phyloP scores from a whole-genome alignment of 2,113 vertebrate genomes.

The Dolichallabes microphthalmus region DNA sequence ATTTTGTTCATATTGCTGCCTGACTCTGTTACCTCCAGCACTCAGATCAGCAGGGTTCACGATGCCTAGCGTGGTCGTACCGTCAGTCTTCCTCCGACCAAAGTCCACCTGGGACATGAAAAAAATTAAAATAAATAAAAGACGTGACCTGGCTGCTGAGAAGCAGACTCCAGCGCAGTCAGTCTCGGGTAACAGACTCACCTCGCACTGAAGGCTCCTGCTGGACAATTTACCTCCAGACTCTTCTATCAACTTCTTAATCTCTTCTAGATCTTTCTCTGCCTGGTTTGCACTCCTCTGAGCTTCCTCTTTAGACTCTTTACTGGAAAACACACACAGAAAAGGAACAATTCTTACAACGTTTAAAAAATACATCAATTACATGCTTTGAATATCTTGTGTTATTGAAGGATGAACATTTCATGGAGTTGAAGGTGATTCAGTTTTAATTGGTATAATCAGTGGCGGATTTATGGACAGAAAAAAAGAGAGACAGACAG shows the following conservation, averaged over 20 bases:
- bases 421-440: neutral
- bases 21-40: conserved; percentile 76
- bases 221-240: conserved; percentile 90
- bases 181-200: conserved; percentile 53
- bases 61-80: conserved; percentile 89
- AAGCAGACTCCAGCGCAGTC: neutral
- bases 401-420: neutral
- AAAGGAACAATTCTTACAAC: neutral
- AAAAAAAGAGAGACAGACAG: neutral
- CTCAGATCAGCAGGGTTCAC: conserved; percentile 84
- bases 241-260: conserved; percentile 85
- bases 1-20: neutral
- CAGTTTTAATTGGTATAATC: neutral
- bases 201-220: conserved; percentile 82
- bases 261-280: conserved; percentile 88
- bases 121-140: conserved; percentile 40
- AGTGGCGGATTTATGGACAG: too few relatives aligned
- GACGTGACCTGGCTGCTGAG: neutral
- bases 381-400: neutral
- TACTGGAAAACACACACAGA: conserved; percentile 71
- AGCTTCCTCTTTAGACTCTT: conserved; percentile 84
- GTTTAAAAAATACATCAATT: neutral
- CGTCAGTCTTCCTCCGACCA: conserved; percentile 85
- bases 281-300: conserved; percentile 66
- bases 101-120: conserved; percentile 79